A percentile compares a stretch with the other conserved stretches of the same genome.
Conservation (phyloP, 2,113 vertebrate genomes). For the Connochaetes taurinus region DNA sequence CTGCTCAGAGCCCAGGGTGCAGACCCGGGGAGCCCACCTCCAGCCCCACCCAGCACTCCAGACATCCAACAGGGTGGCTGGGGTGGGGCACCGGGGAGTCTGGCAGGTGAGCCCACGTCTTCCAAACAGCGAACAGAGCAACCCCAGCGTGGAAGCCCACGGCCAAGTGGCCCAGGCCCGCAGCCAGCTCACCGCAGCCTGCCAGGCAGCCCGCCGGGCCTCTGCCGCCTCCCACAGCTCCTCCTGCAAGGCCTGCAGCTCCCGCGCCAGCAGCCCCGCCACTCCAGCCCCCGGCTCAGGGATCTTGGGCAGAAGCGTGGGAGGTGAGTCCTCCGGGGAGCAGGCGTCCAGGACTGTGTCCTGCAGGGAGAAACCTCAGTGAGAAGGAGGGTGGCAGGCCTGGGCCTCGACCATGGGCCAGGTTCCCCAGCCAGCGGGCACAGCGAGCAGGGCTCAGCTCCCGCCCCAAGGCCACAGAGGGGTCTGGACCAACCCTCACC, state of each 20-base stretch:
- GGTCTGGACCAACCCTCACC: background rate
- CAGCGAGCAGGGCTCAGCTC: background rate
- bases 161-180: rapidly evolving
- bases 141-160: background rate
- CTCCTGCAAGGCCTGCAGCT: constrained; percentile 54
- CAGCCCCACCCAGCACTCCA: background rate
- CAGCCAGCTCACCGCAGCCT: constrained; percentile 62
- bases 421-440: background rate
- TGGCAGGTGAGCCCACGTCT: background rate
- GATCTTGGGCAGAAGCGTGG: background rate
- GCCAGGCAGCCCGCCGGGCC: constrained; percentile 38
- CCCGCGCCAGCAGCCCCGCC: constrained; percentile 43
- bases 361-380: constrained; percentile 63
- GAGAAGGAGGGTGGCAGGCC: background rate
- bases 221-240: constrained; percentile 21
- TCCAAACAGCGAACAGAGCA: background rate
- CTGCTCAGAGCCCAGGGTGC: background rate
- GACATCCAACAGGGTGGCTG: background rate
- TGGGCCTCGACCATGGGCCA: rapidly evolving
- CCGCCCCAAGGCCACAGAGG: background rate
- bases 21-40: background rate
- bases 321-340: background rate
- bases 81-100: background rate
- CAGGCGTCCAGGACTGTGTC: constrained; percentile 55
- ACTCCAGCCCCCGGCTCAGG: background rate